Evolutionary conservation across 2,888 invertebrate species (phyloP), one percentile per base, ranked within the genome.

Genomic region (Bombylius discolor): DNA sequence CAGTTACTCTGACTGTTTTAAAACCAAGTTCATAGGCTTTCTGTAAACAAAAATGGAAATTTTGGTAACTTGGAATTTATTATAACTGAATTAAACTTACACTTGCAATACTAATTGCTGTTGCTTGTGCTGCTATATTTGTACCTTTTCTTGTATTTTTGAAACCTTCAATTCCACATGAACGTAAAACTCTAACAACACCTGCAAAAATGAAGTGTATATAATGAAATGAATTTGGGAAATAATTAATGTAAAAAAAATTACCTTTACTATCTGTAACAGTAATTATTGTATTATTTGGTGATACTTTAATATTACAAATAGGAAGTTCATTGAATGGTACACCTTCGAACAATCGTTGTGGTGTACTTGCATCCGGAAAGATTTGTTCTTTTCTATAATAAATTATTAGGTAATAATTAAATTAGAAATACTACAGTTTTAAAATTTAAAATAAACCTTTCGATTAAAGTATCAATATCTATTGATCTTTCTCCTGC

Each of bases 91-190:
- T 36, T 14, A 59, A 60, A 74, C 81, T 78, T 77, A 91, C 91
- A 57, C 77, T 76, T 62, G 87, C 86, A 64, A 94, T 75, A 57
- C 79, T 82, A 55, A 94, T 83, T 33, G 91, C 96, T 33, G 95
- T 90, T 12, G 95, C 89, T 75, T 98, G 96, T 4, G 95, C 97
- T 46, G 97, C 97, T 66, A 97, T 87, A 69, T 94, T 96, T 5
- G 97, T 97, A 59, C 96, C 96, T 74, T 97, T 97, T 64, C 87
- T 84, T 0, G 94, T 85, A 71, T 96, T 91, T 74, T 93, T 95
- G 68, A 95, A 98, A 6, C 97, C 97, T 71, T 96, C 96, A 64
- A 85, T 79, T 1, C 96, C 95, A 75, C 91, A 88, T 1, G 89
- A 86, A 46, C 84, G 76, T 31, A 83, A 78, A 11, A 87, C 63